phyloP scores from a whole-genome alignment of 2,113 vertebrate species.

The Oxyura jamaicensis region DNA sequence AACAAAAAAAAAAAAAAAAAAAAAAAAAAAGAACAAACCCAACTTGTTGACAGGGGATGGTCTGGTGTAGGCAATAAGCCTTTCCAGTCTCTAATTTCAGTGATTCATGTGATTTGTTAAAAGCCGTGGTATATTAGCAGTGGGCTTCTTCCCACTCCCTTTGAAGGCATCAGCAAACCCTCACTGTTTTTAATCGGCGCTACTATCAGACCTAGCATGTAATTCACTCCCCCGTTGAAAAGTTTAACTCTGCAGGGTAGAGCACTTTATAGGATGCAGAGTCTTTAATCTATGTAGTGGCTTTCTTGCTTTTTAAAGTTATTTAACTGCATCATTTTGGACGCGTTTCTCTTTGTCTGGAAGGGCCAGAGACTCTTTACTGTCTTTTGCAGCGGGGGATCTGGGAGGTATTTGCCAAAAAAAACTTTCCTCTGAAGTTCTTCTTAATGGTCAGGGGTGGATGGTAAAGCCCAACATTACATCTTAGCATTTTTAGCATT shows the following conservation, averaged over 20 bases:
- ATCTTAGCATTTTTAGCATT: fast-evolving
- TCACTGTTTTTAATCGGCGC: not conserved
- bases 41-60: not conserved
- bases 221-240: not conserved
- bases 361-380: not conserved
- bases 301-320: not conserved
- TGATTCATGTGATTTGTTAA: not conserved
- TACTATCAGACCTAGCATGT: not conserved
- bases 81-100: not conserved
- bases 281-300: not conserved
- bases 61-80: not conserved
- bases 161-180: not conserved
- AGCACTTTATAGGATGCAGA: not conserved
- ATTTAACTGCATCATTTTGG: not conserved
- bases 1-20: not conserved
- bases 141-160: not conserved
- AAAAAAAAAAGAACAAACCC: not conserved
- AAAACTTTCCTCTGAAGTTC: not conserved
- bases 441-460: not conserved
- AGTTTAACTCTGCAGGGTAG: not conserved
- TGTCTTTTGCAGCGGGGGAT: not conserved
- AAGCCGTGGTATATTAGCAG: not conserved
- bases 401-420: not conserved
- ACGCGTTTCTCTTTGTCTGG: not conserved
- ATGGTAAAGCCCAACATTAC: not conserved